Conservation (phyloP, 2,113 vertebrate species). For the Nannospalax galili region DNA sequence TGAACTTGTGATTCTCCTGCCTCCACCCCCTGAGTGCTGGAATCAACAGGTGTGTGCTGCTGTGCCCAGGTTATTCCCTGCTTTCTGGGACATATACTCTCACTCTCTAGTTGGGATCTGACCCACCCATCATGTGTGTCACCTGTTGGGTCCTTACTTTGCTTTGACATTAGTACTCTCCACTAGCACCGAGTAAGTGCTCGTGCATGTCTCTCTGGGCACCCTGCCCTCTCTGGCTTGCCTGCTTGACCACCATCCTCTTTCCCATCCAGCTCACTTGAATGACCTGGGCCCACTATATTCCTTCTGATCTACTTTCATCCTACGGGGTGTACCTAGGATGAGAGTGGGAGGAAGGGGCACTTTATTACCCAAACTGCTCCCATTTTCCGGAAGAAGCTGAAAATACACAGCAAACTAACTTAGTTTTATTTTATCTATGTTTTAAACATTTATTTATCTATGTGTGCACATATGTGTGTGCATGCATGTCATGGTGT, state of each 20-base stretch:
- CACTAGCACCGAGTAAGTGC: neutral
- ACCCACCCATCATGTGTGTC: accelerated
- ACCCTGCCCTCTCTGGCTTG: neutral
- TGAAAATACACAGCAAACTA: neutral
- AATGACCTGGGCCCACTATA: no score
- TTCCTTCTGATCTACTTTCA: neutral
- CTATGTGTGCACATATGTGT: neutral
- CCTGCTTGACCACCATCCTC: accelerated
- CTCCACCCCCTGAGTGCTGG: neutral
- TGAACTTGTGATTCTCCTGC: neutral
- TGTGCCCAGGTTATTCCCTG: neutral
- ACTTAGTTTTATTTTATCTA: neutral
- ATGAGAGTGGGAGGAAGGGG: neutral
- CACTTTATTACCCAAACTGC: neutral
- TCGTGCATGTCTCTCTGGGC: accelerated
- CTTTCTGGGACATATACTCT: neutral
- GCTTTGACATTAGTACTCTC: accelerated
- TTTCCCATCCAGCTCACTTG: accelerated
- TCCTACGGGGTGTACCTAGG: no score
- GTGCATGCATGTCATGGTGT: neutral
- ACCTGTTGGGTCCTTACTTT: neutral
- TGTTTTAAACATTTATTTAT: neutral
- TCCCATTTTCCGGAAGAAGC: neutral
- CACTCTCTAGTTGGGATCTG: accelerated
- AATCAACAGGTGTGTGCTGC: neutral